Evolutionary conservation across 2,113 vertebrate species (phyloP).

Genomic region (Crotalus horridus): DNA sequence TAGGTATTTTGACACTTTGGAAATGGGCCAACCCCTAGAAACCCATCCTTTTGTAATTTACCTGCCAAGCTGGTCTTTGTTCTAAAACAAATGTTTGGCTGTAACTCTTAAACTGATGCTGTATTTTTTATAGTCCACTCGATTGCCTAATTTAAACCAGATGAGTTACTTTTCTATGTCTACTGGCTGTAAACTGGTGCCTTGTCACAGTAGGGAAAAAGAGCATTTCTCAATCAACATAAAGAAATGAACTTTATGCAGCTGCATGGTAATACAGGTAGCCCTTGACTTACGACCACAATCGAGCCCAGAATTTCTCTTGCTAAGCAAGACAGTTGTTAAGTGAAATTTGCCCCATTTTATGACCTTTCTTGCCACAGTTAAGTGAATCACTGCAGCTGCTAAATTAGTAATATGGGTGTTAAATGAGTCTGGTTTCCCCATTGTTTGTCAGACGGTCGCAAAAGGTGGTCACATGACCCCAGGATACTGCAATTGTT

Average conservation of each 20-base stretch:
- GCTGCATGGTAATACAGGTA: not conserved
- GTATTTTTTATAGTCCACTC: conserved; percentile 3
- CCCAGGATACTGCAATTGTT: too few species aligned
- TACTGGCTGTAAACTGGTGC: not conserved
- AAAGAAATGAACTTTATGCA: not conserved
- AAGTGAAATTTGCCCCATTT: not conserved
- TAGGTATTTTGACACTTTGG: conserved; percentile 1
- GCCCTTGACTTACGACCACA: not conserved
- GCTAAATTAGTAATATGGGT: too few species aligned
- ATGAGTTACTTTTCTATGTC: conserved; percentile 20
- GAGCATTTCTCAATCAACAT: not conserved
- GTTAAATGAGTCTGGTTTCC: not conserved
- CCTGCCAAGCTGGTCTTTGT: conserved; percentile 12
- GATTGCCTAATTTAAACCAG: conserved; percentile 15
- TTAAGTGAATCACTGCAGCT: not conserved
- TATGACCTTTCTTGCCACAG: not conserved
- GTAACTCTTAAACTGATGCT: conserved; percentile 16
- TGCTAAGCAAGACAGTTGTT: not conserved
- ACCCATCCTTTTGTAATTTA: conserved; percentile 2
- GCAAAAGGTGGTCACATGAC: too few species aligned
- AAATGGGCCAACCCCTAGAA: conserved; percentile 11
- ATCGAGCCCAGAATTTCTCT: not conserved
- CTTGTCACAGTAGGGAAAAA: not conserved
- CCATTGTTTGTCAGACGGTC: too few species aligned
- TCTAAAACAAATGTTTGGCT: conserved; percentile 32